Conservation (phyloP, 92 coral and sea anemone genomes). For the Pocillopora meandrina region DNA sequence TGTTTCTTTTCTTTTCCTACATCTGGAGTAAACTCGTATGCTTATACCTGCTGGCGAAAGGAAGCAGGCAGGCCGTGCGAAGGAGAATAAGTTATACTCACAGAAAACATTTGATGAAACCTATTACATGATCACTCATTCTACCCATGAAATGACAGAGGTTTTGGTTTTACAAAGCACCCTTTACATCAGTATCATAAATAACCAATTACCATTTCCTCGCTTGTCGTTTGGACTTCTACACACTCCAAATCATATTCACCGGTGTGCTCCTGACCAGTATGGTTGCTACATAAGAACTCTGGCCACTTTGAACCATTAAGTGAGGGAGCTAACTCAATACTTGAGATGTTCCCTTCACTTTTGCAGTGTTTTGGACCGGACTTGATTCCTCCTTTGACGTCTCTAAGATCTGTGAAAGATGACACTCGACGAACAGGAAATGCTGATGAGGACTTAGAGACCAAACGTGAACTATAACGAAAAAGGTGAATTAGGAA, state of each 20-base stretch:
- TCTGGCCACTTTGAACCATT: not conserved
- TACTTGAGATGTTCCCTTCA: not conserved
- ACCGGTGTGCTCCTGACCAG: not conserved
- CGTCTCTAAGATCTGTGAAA: constrained; percentile 2
- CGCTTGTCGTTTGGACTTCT: not conserved
- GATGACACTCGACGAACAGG: constrained; percentile 17
- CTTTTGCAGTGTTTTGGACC: not conserved
- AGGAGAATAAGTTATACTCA: no score
- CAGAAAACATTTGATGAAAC: no score
- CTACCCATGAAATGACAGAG: no score
- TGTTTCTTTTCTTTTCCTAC: no score
- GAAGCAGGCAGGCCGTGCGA: no score
- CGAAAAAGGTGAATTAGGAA: not conserved
- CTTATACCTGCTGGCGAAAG: no score
- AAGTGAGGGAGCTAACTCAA: not conserved
- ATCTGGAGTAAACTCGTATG: no score
- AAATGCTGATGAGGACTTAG: not conserved
- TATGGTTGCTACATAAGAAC: not conserved
- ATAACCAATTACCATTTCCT: not conserved
- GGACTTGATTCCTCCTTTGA: not conserved
- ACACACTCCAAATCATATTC: not conserved
- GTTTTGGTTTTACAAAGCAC: no score
- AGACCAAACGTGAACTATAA: not conserved
- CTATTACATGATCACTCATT: no score
- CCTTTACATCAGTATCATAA: not conserved